phyloP scores from a whole-genome alignment of 2,888 invertebrate genomes.

The Saturnia pavonia region DNA sequence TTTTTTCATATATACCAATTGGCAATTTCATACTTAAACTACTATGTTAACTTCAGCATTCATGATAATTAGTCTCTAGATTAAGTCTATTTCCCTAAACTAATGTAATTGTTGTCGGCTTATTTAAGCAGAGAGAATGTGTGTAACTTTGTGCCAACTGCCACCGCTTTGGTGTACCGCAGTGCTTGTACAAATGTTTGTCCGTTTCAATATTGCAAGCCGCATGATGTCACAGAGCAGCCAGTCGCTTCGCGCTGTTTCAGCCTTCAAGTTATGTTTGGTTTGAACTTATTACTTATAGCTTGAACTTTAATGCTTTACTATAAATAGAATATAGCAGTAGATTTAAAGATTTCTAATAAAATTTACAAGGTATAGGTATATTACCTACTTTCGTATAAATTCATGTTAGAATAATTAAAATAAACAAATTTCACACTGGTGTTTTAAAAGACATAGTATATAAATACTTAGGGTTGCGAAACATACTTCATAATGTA shows the following conservation, averaged over 20 bases:
- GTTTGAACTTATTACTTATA: constrained; percentile 51
- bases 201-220: constrained; percentile 66
- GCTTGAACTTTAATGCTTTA: constrained; percentile 34
- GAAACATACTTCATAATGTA: too few relatives aligned
- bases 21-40: too few relatives aligned
- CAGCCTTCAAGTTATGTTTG: constrained; percentile 51
- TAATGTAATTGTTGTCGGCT: constrained; percentile 17
- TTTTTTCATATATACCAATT: too few relatives aligned
- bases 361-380: too few relatives aligned
- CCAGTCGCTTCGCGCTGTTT: constrained; percentile 28
- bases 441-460: too few relatives aligned
- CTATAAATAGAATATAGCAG: neutral
- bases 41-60: neutral
- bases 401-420: too few relatives aligned
- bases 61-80: neutral
- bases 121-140: constrained; percentile 39
- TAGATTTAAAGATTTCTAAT: neutral
- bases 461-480: too few relatives aligned
- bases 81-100: neutral
- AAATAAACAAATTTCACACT: too few relatives aligned
- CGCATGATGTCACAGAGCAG: constrained; percentile 49
- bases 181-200: constrained; percentile 66
- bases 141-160: constrained; percentile 66
- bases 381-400: too few relatives aligned
- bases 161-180: constrained; percentile 54